phyloP scores from a whole-genome alignment of 2,888 invertebrate species.

The Agriopis marginaria region DNA sequence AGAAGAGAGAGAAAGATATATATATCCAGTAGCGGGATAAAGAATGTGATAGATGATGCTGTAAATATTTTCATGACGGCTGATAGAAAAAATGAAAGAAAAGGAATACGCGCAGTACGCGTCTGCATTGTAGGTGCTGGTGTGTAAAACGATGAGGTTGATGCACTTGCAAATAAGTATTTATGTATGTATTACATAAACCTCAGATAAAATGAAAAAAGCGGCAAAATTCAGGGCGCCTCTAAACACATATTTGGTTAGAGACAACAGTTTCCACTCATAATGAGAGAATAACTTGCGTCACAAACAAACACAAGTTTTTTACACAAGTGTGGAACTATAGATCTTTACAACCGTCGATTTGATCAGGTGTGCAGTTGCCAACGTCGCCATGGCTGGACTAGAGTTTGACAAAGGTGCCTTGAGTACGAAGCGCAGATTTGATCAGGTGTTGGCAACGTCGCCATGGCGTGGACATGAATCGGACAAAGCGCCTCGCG shows the following conservation, averaged over 20 bases:
- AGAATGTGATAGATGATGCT: too few species aligned
- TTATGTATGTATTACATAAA: too few species aligned
- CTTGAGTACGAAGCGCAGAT: slow-evolving; percentile 22
- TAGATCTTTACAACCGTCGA: slow-evolving; percentile 20
- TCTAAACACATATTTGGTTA: slow-evolving; percentile 23
- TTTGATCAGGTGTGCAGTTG: slow-evolving; percentile 46
- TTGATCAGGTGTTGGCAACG: slow-evolving; percentile 48
- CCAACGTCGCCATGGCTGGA: slow-evolving; percentile 31
- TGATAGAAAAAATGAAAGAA: too few species aligned
- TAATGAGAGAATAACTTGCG: slow-evolving; percentile 32
- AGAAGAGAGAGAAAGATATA: too few species aligned
- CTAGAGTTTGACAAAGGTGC: slow-evolving; percentile 10
- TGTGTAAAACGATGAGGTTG: too few species aligned
- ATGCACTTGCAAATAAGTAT: too few species aligned
- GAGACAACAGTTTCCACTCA: slow-evolving; percentile 20
- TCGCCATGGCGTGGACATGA: slow-evolving; percentile 37
- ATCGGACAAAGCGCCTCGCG: slow-evolving; percentile 12
- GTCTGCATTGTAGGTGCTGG: too few species aligned
- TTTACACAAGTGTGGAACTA: slow-evolving; percentile 17
- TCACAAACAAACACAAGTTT: slow-evolving; percentile 34
- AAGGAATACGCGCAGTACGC: too few species aligned
- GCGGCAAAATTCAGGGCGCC: slow-evolving; percentile 32
- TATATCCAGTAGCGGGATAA: too few species aligned
- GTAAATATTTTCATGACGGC: too few species aligned
- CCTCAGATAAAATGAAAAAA: slow-evolving; percentile 2